These are phyloP conservation scores for Pseudochirops corinnae DNA, from an alignment of 2,797 vertebrate species.

Conservation along the genomic window DNA sequence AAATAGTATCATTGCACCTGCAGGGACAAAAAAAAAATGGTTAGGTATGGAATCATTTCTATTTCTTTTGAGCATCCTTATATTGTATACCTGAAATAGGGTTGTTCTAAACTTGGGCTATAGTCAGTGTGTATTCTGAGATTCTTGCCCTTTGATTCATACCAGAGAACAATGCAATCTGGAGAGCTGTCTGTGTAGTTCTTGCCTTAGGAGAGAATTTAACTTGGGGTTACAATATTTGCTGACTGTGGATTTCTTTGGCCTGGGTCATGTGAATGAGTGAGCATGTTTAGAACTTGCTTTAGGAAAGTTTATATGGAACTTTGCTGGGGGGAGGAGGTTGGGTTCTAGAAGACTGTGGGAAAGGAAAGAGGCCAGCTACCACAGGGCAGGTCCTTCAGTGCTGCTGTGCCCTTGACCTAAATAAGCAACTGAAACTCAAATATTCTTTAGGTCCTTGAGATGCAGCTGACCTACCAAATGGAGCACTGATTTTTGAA, in stretches of 20 bases:
- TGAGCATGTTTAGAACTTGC: background rate
- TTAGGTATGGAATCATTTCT: background rate
- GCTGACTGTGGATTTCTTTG: conserved; percentile 15
- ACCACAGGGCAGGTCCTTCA: background rate
- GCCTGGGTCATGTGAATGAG: background rate
- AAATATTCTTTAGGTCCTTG: background rate
- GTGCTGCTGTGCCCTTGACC: background rate
- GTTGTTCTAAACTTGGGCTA: background rate
- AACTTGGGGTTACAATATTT: conserved; percentile 21
- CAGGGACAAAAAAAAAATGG: background rate
- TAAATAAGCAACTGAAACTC: background rate
- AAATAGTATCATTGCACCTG: conserved; percentile 3
- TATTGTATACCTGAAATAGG: background rate
- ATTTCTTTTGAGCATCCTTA: background rate
- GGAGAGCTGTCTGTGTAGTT: background rate
- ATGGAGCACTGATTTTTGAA: background rate
- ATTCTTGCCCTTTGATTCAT: background rate
- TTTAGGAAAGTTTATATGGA: background rate
- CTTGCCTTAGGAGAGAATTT: conserved; percentile 11
- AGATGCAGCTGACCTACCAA: background rate
- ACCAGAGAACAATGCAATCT: background rate
- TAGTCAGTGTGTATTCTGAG: background rate
- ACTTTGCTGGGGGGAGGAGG: background rate
- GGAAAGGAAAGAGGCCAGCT: background rate
- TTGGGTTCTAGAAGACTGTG: background rate